A percentile compares a stretch with the other conserved stretches of the same genome.
These are phyloP conservation scores for Enchytraeus crypticus DNA, from an alignment of 2,888 invertebrate species.

Conservation along the genomic window DNA sequence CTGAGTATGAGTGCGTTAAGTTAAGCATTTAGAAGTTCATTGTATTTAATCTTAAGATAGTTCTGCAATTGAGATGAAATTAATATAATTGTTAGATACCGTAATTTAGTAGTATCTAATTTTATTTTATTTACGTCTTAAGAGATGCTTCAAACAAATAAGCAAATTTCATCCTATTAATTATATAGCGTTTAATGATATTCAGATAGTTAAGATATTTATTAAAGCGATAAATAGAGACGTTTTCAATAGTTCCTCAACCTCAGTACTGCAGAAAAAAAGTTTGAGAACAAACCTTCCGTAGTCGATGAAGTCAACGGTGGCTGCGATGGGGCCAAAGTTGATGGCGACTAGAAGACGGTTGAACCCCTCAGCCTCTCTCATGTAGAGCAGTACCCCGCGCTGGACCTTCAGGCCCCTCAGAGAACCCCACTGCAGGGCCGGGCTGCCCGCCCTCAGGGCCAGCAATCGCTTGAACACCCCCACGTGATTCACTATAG, in stretches of 20 bases:
- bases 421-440: slow-evolving; percentile 40
- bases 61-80: no score
- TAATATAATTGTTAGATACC: no score
- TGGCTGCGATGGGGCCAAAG: slow-evolving; percentile 26
- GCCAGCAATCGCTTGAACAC: slow-evolving; percentile 30
- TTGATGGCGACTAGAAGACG: slow-evolving; percentile 41
- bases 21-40: no score
- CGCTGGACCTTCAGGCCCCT: slow-evolving; percentile 21
- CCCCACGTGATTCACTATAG: slow-evolving; percentile 27
- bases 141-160: no score
- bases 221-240: neutral
- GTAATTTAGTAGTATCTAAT: no score
- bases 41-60: no score
- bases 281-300: no score
- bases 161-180: no score
- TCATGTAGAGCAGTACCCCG: slow-evolving; percentile 36
- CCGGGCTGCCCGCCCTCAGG: slow-evolving; percentile 35
- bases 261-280: neutral
- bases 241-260: neutral
- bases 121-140: no score
- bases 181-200: no score
- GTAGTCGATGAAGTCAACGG: slow-evolving; percentile 16
- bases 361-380: slow-evolving; percentile 41
- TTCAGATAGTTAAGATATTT: neutral
- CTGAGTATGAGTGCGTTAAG: no score